Conservation (phyloP, 2,113 vertebrate genomes). For the Leptobrachium ailaonicum region DNA sequence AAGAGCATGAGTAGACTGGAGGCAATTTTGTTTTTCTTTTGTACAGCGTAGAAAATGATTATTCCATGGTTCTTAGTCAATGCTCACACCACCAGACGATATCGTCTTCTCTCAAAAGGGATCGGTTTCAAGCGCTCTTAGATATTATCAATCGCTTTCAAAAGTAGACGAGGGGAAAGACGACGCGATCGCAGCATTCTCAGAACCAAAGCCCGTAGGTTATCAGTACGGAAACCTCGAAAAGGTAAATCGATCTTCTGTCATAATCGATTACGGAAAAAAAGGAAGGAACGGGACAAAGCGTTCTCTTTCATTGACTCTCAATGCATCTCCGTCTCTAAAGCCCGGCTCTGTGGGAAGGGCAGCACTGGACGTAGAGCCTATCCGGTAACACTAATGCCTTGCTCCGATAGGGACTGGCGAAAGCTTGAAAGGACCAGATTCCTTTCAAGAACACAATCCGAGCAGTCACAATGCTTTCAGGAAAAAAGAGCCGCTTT, state of each 20-base stretch:
- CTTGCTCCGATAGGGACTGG: slow-evolving; percentile 63
- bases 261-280: slow-evolving; percentile 55
- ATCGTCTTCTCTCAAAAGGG: slow-evolving; percentile 41
- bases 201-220: slow-evolving; percentile 49
- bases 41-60: slow-evolving; percentile 13
- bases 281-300: slow-evolving; percentile 63
- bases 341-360: slow-evolving; percentile 53
- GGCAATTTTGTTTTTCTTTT: slow-evolving; percentile 31
- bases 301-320: slow-evolving; percentile 59
- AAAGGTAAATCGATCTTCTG: slow-evolving; percentile 58
- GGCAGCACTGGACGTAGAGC: slow-evolving; percentile 58
- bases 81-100: neutral
- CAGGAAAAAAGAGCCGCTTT: slow-evolving; percentile 61
- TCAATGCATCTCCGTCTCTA: slow-evolving; percentile 35
- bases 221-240: slow-evolving; percentile 56
- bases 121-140: slow-evolving; percentile 43
- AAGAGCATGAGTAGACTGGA: neutral
- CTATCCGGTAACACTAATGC: slow-evolving; percentile 70
- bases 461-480: slow-evolving; percentile 61
- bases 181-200: slow-evolving; percentile 49
- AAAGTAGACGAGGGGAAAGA: slow-evolving; percentile 33
- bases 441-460: slow-evolving; percentile 67
- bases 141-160: slow-evolving; percentile 53
- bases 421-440: slow-evolving; percentile 59
- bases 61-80: slow-evolving; percentile 7